phyloP scores from a whole-genome alignment of 2,113 vertebrate species.

The Rallus limicola region DNA sequence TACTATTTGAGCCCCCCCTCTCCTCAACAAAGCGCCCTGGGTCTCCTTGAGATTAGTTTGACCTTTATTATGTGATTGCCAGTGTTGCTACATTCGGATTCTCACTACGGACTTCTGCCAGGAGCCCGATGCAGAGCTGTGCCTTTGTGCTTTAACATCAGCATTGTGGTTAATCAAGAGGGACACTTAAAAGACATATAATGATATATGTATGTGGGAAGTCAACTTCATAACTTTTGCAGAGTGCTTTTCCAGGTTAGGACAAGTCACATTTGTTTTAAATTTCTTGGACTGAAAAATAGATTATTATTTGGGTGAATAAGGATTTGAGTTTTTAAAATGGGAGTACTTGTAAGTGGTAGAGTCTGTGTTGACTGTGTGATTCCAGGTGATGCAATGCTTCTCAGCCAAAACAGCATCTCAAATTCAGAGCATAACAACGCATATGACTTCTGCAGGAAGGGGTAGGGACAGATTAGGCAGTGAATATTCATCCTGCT shows the following conservation, averaged over 20 bases:
- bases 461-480: background rate
- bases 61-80: background rate
- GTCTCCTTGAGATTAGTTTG: background rate
- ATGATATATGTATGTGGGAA: background rate
- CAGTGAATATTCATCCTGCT: background rate
- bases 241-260: background rate
- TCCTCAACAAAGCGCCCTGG: too few species aligned
- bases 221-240: background rate
- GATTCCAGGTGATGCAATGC: background rate
- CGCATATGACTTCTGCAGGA: background rate
- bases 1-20: too few species aligned
- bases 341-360: fast-evolving
- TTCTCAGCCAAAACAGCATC: background rate
- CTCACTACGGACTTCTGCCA: background rate
- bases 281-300: background rate
- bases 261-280: background rate
- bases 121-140: background rate
- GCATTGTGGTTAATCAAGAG: background rate
- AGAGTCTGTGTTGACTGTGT: background rate
- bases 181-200: background rate
- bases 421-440: background rate
- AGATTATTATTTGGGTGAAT: background rate
- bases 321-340: background rate
- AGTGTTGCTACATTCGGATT: background rate
- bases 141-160: background rate